Percentiles rank a stretch among this genome's conserved stretches.
Evolutionary conservation across 2,888 invertebrate genomes (phyloP).

Genomic region (Ormyrus pomaceus): DNA sequence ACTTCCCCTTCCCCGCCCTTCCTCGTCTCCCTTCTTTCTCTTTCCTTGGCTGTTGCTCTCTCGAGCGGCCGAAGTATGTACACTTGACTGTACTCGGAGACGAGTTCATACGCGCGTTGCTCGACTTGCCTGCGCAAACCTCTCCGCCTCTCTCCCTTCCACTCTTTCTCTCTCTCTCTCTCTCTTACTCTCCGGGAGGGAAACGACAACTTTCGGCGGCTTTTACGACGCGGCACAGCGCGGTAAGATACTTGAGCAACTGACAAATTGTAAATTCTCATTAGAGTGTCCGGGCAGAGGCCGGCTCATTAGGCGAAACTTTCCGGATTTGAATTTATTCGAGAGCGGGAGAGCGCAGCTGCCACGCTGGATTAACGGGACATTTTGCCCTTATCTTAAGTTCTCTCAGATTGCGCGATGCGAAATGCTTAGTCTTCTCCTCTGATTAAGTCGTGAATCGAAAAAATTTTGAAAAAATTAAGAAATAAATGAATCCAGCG

Average conservation of each 20-base stretch:
- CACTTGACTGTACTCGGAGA: slow-evolving; percentile 8
- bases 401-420: too few relatives aligned
- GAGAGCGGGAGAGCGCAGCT: neutral
- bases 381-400: too few relatives aligned
- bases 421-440: too few relatives aligned
- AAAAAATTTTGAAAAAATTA: too few relatives aligned
- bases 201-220: slow-evolving; percentile 5
- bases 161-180: neutral
- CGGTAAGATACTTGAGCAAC: slow-evolving; percentile 18
- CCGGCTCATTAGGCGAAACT: slow-evolving; percentile 43
- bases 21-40: neutral
- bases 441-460: too few relatives aligned
- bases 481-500: too few relatives aligned
- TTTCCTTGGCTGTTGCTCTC: neutral
- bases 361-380: too few relatives aligned
- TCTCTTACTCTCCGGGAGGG: neutral
- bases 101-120: too few relatives aligned
- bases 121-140: neutral
- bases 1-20: neutral
- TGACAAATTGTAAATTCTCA: slow-evolving; percentile 54
- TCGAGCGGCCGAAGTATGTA: slow-evolving; percentile 16
- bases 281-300: slow-evolving; percentile 24
- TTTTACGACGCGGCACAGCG: neutral
- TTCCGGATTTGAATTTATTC: slow-evolving; percentile 37
- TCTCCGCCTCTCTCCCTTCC: neutral